A percentile compares a stretch with the other conserved stretches of the same genome.
Conservation (phyloP, 2,888 invertebrate genomes). For the Chrysolina haemoptera region DNA sequence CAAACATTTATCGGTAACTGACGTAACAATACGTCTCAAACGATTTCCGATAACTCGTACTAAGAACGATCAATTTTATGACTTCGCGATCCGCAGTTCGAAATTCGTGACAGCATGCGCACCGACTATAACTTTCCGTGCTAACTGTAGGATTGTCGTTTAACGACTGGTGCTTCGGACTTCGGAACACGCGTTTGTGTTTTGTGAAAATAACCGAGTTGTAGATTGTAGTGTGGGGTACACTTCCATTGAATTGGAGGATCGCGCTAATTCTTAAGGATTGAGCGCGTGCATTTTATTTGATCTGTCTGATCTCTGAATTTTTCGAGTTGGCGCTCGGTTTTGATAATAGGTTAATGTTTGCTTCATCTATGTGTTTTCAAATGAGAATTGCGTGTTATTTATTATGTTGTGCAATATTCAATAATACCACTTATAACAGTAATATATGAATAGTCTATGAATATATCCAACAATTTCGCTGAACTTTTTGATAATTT, state of each 20-base stretch:
- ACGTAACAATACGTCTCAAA: not conserved
- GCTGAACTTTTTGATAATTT: no score
- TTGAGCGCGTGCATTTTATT: not conserved
- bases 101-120: constrained; percentile 6
- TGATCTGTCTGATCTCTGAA: not conserved
- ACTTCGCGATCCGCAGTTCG: not conserved
- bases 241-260: constrained; percentile 4
- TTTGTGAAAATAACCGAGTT: not conserved
- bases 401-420: no score
- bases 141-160: not conserved
- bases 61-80: not conserved
- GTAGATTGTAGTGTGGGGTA: constrained; percentile 3
- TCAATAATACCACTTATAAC: no score
- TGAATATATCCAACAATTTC: no score
- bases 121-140: not conserved
- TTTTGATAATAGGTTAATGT: not conserved
- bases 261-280: not conserved
- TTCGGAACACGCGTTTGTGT: not conserved
- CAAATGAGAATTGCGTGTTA: no score
- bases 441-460: no score
- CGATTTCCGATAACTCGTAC: not conserved
- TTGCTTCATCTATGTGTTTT: not conserved
- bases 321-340: not conserved
- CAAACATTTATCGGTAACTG: not conserved
- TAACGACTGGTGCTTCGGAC: not conserved